Conservation (phyloP, 2,888 invertebrate genomes). For the Branchipolynoe longqiensis region DNA sequence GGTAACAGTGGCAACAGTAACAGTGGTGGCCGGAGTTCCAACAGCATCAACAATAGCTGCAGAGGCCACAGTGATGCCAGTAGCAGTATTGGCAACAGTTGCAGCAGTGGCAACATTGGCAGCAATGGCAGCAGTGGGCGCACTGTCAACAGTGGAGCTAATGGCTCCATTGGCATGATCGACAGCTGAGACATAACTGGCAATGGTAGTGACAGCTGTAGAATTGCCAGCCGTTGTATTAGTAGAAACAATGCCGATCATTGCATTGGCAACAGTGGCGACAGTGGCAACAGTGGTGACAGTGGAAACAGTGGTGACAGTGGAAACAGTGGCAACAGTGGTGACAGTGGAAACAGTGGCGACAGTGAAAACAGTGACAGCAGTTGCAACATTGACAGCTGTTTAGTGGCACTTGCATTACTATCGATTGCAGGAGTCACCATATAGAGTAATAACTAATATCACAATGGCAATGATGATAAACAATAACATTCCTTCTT, state of each 20-base stretch:
- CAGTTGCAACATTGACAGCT: background rate
- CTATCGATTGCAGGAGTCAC: no score
- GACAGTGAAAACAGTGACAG: background rate
- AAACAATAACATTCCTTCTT: no score
- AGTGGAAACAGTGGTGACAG: slow-evolving; percentile 40
- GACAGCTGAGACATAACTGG: background rate
- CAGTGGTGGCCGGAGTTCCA: slow-evolving; percentile 13
- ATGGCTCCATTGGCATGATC: background rate
- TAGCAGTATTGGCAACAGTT: background rate
- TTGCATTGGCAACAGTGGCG: slow-evolving; percentile 14
- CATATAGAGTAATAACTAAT: no score
- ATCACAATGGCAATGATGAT: no score
- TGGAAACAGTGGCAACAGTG: slow-evolving; percentile 19
- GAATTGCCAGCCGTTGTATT: slow-evolving; percentile 2
- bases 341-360: slow-evolving; percentile 24
- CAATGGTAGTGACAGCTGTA: slow-evolving; percentile 1
- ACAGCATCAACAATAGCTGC: background rate
- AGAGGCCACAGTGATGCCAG: background rate
- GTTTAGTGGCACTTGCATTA: no score
- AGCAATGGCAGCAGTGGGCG: background rate
- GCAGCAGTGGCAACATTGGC: background rate
- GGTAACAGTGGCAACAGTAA: slow-evolving; percentile 14
- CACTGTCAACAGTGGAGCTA: background rate
- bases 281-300: background rate
- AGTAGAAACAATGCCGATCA: background rate